A percentile compares a stretch with the other conserved stretches of the same genome.
Evolutionary conservation across 64 coral and sea anemone genomes (phyloP).

Genomic region (Acropora yongei): DNA sequence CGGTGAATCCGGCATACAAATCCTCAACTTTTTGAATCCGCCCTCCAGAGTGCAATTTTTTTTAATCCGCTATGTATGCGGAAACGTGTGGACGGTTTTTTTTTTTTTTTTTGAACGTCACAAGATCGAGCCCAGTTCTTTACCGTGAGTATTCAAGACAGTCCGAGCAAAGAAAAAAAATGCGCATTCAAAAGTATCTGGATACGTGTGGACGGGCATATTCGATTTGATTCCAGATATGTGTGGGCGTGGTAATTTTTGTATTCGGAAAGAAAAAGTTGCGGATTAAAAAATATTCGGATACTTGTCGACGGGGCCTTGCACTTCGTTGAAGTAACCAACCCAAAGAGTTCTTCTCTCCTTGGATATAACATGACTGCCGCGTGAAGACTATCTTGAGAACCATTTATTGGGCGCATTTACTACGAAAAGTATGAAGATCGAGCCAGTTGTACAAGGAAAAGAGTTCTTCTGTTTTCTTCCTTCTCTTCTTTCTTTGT

Average conservation of each 20-base stretch:
- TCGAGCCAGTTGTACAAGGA: constrained; percentile 12
- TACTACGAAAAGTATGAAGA: constrained; percentile 12
- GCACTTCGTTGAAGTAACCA: no score
- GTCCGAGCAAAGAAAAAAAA: no score
- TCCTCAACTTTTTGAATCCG: neutral
- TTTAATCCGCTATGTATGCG: neutral
- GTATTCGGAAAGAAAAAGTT: no score
- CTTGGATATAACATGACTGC: neutral
- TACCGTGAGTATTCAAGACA: neutral
- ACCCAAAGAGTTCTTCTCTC: neutral
- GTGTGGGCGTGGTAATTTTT: no score
- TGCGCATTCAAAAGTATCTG: neutral
- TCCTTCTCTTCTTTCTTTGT: neutral
- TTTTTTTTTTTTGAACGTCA: neutral
- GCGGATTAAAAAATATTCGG: no score
- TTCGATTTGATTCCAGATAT: neutral
- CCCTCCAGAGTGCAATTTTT: neutral
- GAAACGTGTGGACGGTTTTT: neutral
- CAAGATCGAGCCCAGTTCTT: constrained; percentile 8
- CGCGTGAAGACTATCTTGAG: neutral
- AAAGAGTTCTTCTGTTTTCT: constrained; percentile 18
- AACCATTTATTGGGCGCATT: constrained; percentile 13
- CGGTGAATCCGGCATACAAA: no score
- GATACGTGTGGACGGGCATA: neutral
- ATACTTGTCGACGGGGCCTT: no score